phyloP scores from a whole-genome alignment of 2,888 invertebrate species.

The Eustalomyia histrio region DNA sequence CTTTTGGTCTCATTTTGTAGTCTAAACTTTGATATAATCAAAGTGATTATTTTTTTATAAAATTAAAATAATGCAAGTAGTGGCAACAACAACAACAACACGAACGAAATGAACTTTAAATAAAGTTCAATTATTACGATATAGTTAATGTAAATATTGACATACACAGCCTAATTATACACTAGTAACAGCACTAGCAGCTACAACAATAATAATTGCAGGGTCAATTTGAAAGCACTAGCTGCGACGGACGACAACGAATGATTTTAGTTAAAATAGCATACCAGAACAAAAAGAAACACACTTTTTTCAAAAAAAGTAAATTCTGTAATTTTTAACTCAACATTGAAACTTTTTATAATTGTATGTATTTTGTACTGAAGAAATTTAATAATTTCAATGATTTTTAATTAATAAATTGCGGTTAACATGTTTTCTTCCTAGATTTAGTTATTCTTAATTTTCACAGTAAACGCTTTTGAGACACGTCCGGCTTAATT shows the following conservation, averaged over 20 bases:
- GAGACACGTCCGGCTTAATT: neutral
- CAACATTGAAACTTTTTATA: neutral
- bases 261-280: neutral
- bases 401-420: conserved; percentile 9
- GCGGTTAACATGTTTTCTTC: conserved; percentile 19
- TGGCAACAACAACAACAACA: neutral
- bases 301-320: neutral
- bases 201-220: conserved; percentile 18
- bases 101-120: neutral
- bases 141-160: conserved; percentile 23
- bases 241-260: neutral
- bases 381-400: neutral
- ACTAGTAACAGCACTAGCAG: neutral
- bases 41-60: conserved; percentile 3
- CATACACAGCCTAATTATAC: conserved; percentile 38
- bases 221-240: conserved; percentile 14
- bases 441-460: neutral
- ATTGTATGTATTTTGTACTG: neutral
- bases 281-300: neutral
- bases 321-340: conserved; percentile 4
- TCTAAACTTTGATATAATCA: neutral
- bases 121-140: conserved; percentile 1
- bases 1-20: conserved; percentile 72
- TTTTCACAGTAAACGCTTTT: neutral
- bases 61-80: neutral